A percentile compares a stretch with the other conserved stretches of the same genome.
Conservation (phyloP, 2,888 invertebrate genomes). For the Strigamia crassipes region DNA sequence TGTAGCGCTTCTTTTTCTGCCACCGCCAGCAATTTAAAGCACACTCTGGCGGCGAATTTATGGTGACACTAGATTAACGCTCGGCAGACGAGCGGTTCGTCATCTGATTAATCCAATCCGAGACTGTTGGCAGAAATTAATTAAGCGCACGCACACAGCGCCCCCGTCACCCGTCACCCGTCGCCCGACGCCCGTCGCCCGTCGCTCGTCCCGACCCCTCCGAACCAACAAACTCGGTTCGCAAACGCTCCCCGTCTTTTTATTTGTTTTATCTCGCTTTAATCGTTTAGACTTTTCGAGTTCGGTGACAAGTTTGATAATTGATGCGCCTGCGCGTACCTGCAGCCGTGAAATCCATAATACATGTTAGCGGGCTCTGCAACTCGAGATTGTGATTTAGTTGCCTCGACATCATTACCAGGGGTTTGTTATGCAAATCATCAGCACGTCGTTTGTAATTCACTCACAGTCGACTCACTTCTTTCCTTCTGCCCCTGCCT, state of each 20-base stretch:
- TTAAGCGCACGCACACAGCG: not conserved
- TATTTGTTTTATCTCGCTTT: not conserved
- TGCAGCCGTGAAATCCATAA: constrained; percentile 4
- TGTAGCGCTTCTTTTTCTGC: not conserved
- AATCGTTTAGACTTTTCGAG: not conserved
- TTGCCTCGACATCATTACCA: constrained; percentile 40
- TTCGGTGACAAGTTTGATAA: constrained; percentile 25
- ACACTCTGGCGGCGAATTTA: constrained; percentile 39
- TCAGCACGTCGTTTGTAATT: constrained; percentile 37
- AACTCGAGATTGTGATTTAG: constrained; percentile 33
- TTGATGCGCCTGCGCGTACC: not conserved
- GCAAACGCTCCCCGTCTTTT: not conserved
- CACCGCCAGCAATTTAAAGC: constrained; percentile 25
- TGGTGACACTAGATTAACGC: constrained; percentile 33
- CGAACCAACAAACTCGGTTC: not conserved
- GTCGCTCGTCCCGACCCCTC: not conserved
- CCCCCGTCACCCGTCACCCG: too few relatives aligned
- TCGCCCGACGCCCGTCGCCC: too few relatives aligned
- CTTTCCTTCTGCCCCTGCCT: not conserved
- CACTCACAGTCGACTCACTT: not conserved
- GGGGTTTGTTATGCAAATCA: constrained; percentile 40
- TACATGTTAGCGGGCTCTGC: constrained; percentile 14
- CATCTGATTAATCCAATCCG: constrained; percentile 33
- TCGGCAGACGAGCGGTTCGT: constrained; percentile 13
- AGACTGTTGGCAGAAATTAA: constrained; percentile 32